Base-by-base conservation (phyloP, 2,797 vertebrate species). In the Phataginus tetradactyla region DNA sequence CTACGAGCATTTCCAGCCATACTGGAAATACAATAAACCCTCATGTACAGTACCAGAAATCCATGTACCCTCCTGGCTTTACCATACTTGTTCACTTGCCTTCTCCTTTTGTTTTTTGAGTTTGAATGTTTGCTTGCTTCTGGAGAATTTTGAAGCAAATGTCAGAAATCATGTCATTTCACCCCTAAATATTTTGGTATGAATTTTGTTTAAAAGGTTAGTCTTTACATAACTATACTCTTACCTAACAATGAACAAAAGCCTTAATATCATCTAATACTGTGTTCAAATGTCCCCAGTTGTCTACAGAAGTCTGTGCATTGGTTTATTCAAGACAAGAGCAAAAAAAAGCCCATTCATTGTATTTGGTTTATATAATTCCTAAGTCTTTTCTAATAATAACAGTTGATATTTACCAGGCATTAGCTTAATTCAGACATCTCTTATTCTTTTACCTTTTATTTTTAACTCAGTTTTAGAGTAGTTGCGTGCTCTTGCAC, bases 201-300 rank as follows among this genome's bases (percentile, higher is more conserved):
- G 74, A 51, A 51, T 77, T 71, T 92, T 93, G 32, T 87, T 87
- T 66, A 59, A 32, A 91, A 71, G 32, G 53, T 96, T 61, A 25
- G 57, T 75, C 89, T 92, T 94, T 23, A 71, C 2, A 1, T 85
- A 96, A 59, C 5, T 81, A 53, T 4, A 90, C 1, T 78, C 21
- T n/a, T 81, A n/a, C 23, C 57, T 81, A 85, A 85, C 49, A 69
- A 69, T 45, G 37, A 83, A 66, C 13, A 57, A 61, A 75, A n/a
- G 71, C 18, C 14, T n/a, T 89, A 45, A 18, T 68, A 68, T 71
- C 66, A 32, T 68, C 64, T 61, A 51, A 68, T 27, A 55, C 45
- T 66, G 0, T 94, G 53, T 92, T 86, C 69, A 49, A 0, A 32
- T 90, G 55, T 78, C 51, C 7, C 25, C 20, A 14, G 4, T 63